Conservation (phyloP, 2,797 vertebrate genomes). For the Lateolabrax maculatus region DNA sequence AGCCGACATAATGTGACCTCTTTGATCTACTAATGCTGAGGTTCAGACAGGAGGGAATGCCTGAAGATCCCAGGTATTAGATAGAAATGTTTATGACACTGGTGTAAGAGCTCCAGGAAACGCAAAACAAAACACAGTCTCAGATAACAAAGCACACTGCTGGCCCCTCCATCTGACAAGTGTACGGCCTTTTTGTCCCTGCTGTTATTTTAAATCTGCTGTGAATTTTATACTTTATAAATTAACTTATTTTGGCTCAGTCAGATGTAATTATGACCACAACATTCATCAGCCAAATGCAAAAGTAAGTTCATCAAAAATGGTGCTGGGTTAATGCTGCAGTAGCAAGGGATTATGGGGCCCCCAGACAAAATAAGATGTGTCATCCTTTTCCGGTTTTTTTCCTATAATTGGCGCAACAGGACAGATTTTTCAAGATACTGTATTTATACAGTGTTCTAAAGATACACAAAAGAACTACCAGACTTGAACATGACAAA, state of each 20-base stretch:
- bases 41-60: neutral
- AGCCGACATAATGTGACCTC: constrained; percentile 33
- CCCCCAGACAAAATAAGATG: neutral
- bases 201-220: neutral
- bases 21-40: constrained; percentile 34
- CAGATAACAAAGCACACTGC: constrained; percentile 45
- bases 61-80: constrained; percentile 34
- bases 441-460: neutral
- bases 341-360: neutral
- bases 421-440: neutral
- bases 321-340: neutral
- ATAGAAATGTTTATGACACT: constrained; percentile 46
- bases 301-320: neutral
- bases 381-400: neutral
- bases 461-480: neutral
- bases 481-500: neutral
- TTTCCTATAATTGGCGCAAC: neutral
- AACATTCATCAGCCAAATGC: neutral
- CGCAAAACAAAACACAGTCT: constrained; percentile 45
- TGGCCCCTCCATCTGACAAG: constrained; percentile 29
- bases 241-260: neutral
- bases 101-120: constrained; percentile 50
- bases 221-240: neutral
- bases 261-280: neutral
- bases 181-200: constrained; percentile 23